Evolutionary conservation across 2,797 vertebrate species (phyloP), one percentile per base, ranked within the genome.

Genomic region (Petrocephalus schoutedeni): DNA sequence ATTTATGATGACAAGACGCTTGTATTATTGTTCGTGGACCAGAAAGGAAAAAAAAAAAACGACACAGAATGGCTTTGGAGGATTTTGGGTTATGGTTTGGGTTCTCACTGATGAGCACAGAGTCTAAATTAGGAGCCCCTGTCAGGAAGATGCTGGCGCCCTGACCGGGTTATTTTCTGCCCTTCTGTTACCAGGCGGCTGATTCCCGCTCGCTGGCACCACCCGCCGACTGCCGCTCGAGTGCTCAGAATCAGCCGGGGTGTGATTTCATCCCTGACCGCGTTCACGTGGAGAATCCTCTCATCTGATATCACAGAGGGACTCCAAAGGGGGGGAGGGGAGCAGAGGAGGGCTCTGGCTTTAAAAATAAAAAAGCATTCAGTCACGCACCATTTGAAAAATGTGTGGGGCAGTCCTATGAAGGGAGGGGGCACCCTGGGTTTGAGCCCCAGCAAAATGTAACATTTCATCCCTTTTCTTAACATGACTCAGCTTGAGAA

Each of bases 121-220:
- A 12, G 49, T 19, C 53, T 83, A 88, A n/a, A 36, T 64, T 53
- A 16, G 10, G 74, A 21, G 28, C 74, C 7, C 5, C 32, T 49
- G 56, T 86, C 67, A 82, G 71, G 41, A 57, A 45, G 23, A 82
- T 28, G n/a, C 21, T 83, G 80, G 91, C 91, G 90, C 67, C 87
- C 86, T 57, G 89, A 90, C 89, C 89, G 71, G 91, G 92, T 91
- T 94, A 93, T 93, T 92, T 92, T 93, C 91, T 93, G 90, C 92
- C 92, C 89, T 91, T 82, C 87, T 89, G 87, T 88, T 7, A 53
- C 86, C 91, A 89, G 87, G 88, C 71, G 91, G 90, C 89, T 3
- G 90, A 92, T 41, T 49, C 91, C 91, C 93, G 93, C 92, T 93
- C 90, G 93, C 93, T 80, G 92, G 92, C 93, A 93, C 89, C 94